Base-by-base conservation (phyloP, 2,113 vertebrate species). In the Mesoclemmys tuberculata region DNA sequence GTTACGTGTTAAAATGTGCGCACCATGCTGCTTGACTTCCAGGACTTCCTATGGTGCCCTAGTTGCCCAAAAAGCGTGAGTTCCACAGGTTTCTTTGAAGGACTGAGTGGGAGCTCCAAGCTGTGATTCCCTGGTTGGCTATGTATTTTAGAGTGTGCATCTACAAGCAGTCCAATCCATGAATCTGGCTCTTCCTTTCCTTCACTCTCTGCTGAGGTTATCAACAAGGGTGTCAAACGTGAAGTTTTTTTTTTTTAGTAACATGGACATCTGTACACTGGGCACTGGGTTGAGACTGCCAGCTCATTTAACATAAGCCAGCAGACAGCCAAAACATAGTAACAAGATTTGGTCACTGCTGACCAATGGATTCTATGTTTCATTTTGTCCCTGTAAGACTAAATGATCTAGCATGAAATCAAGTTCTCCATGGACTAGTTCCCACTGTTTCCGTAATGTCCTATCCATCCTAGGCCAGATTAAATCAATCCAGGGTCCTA, bases 21-120 rank as follows among this genome's bases (percentile, higher is more conserved):
- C 79, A 9, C 2, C 24, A 21, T 68, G 83, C 31, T 82, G 6
- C 51, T 84, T 80, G 77, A 8, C 8, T 90, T 26, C 26, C 19
- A 27, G 68, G 0, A 0, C 21, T 81, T 10, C 49, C 55, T 61
- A 29, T 10, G 38, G 10, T 87, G 8, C 41, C 4, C 1, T 84
- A 1, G 31, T 3, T 35, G 2, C 44, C 26, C 44, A 7, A 58
- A 1, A 10, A 0, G 3, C 2, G 1, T 64, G 61, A 75, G 1
- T 84, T 84, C 83, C 87, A 14, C 52, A 0, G 48, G 90, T 85
- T 83, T 35, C 9, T 46, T 6, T 52, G n/a, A 2, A 80, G 58
- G 38, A 78, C 52, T 27, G 41, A 80, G 77, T 54, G 5, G 52
- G 64, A 71, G 64, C 4, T 87, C 87, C 19, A 74, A 80, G 41